These are phyloP conservation scores for Chlamydotis undulata DNA, from an alignment of 2,113 vertebrate species.

Conservation along the genomic window DNA sequence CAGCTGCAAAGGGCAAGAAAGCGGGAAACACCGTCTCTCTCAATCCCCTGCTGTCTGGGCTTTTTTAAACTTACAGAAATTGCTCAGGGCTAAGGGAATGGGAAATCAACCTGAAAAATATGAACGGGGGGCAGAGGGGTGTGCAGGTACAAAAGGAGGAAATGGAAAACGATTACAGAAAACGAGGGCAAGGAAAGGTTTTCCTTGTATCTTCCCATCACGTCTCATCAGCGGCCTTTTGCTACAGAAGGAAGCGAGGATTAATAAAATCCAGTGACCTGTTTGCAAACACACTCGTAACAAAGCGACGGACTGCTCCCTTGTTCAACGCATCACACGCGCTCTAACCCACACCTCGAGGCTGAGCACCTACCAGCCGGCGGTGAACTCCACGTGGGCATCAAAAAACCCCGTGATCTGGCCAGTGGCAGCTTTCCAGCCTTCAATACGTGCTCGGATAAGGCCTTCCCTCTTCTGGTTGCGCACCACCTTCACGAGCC, in stretches of 20 bases:
- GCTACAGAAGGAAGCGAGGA: not conserved
- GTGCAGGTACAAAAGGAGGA: accelerated
- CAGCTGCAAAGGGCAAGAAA: not conserved
- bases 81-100: not conserved
- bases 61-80: not conserved
- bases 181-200: not conserved
- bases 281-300: not conserved
- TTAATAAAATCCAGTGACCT: not conserved
- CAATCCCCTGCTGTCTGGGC: not conserved
- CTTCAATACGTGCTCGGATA: conserved; percentile 94
- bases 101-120: not conserved
- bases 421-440: conserved; percentile 92
- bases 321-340: no score
- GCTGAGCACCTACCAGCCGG: conserved; percentile 85
- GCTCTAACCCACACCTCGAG: not conserved
- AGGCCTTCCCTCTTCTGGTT: conserved; percentile 95
- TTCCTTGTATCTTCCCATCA: accelerated
- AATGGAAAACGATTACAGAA: not conserved
- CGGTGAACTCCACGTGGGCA: conserved; percentile 96
- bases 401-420: conserved; percentile 96
- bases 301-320: accelerated
- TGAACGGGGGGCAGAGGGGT: not conserved
- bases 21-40: not conserved
- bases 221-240: not conserved
- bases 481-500: conserved; percentile 94